These are phyloP conservation scores for Montipora efflorescens DNA, from an alignment of 64 coral and sea anemone species.

Conservation along the genomic window DNA sequence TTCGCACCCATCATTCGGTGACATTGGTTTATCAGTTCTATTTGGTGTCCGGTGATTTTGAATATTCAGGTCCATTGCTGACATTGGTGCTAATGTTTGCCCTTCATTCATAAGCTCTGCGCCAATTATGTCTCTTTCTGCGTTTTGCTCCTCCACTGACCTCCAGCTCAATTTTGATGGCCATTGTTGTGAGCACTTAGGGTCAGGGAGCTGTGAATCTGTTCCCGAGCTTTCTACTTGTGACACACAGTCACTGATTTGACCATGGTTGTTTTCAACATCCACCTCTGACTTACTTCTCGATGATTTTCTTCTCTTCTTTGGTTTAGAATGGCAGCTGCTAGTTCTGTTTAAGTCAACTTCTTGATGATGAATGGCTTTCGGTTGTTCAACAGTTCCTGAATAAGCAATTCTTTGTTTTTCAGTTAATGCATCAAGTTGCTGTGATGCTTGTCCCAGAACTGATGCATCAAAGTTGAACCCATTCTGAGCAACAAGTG, in stretches of 20 bases:
- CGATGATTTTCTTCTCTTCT: conserved; percentile 73
- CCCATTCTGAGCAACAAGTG: conserved; percentile 79
- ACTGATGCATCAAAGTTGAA: conserved; percentile 56
- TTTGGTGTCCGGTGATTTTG: neutral
- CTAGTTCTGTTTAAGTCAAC: neutral
- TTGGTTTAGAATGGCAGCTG: conserved; percentile 32
- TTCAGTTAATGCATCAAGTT: conserved; percentile 33
- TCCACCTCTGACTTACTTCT: conserved; percentile 43
- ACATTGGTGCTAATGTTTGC: conserved; percentile 55
- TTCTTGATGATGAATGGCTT: conserved; percentile 17
- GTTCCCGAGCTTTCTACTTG: neutral
- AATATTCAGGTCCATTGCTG: conserved; percentile 23
- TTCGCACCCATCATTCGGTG: neutral
- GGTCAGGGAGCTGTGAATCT: neutral
- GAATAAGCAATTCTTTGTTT: conserved; percentile 32
- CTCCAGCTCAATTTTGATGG: conserved; percentile 64
- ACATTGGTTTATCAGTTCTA: conserved; percentile 14
- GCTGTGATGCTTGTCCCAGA: conserved; percentile 48
- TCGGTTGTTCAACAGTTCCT: neutral
- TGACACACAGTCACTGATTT: neutral
- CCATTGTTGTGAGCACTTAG: conserved; percentile 31
- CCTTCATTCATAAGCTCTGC: conserved; percentile 43
- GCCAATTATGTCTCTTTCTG: neutral
- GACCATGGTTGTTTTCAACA: neutral
- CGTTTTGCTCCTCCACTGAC: conserved; percentile 48